Evolutionary conservation across 2,888 invertebrate species (phyloP).

Genomic region (Galerucella calmariensis): DNA sequence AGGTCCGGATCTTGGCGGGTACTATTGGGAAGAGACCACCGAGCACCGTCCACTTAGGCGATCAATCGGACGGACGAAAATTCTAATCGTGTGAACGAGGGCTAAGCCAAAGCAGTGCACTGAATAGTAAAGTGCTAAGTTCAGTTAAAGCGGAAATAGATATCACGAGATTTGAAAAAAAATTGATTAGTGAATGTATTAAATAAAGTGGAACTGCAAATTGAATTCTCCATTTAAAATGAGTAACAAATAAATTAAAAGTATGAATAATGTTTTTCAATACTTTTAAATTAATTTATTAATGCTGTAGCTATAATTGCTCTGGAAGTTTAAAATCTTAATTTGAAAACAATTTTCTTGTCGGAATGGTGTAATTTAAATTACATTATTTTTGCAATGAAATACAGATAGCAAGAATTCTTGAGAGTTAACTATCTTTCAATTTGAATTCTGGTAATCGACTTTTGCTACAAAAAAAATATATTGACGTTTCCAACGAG

Average conservation of each 20-base stretch:
- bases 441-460: constrained; percentile 21
- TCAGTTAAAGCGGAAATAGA: too few relatives aligned
- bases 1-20: too few relatives aligned
- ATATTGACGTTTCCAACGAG: constrained; percentile 20
- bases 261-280: background rate
- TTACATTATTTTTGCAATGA: background rate
- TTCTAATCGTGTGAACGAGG: too few relatives aligned
- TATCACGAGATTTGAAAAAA: too few relatives aligned
- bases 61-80: too few relatives aligned
- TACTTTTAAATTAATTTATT: background rate
- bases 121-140: too few relatives aligned
- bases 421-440: constrained; percentile 1
- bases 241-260: background rate
- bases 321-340: background rate
- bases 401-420: constrained; percentile 16
- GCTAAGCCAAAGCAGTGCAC: too few relatives aligned
- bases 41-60: too few relatives aligned
- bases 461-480: constrained; percentile 21
- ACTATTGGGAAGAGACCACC: too few relatives aligned
- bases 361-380: constrained; percentile 17
- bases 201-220: too few relatives aligned
- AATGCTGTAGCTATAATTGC: background rate
- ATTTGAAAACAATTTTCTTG: constrained; percentile 16
- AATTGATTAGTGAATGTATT: too few relatives aligned
- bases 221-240: too few relatives aligned